Percentiles rank a stretch among this genome's conserved stretches.
phyloP scores from a whole-genome alignment of 2,797 vertebrate species.

The Nyctalus aviator region DNA sequence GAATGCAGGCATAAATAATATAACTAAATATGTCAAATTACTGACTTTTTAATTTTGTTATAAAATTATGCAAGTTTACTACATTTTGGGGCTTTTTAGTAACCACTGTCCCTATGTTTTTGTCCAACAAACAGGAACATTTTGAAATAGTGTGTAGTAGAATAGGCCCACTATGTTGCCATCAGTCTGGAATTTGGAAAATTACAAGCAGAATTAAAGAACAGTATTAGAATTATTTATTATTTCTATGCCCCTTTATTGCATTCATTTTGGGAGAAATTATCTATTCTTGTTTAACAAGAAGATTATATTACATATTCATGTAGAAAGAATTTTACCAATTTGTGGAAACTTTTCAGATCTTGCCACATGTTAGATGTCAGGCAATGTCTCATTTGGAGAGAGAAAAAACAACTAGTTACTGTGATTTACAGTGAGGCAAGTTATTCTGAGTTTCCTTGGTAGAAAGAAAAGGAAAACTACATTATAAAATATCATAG shows the following conservation, averaged over 20 bases:
- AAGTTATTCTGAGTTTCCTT: slow-evolving; percentile 59
- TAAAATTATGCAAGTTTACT: slow-evolving; percentile 10
- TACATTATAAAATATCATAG: slow-evolving; percentile 68
- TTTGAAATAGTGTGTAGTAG: slow-evolving; percentile 70
- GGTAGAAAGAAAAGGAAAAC: slow-evolving; percentile 51
- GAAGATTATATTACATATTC: slow-evolving; percentile 76
- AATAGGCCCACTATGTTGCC: slow-evolving; percentile 79
- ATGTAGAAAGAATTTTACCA: slow-evolving; percentile 79
- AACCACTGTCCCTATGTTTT: neutral
- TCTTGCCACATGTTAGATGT: slow-evolving; percentile 74
- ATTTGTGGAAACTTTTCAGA: slow-evolving; percentile 77
- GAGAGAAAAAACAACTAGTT: slow-evolving; percentile 62
- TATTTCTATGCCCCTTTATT: slow-evolving; percentile 79
- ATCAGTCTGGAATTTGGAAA: slow-evolving; percentile 82
- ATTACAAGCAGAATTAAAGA: slow-evolving; percentile 82
- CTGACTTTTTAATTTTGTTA: slow-evolving; percentile 48
- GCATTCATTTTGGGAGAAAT: slow-evolving; percentile 65
- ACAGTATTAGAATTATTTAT: slow-evolving; percentile 83
- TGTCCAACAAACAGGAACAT: slow-evolving; percentile 18
- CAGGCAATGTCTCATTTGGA: slow-evolving; percentile 65
- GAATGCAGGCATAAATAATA: slow-evolving; percentile 4
- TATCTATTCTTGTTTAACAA: slow-evolving; percentile 77
- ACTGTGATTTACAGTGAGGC: slow-evolving; percentile 67
- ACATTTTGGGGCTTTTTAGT: slow-evolving; percentile 3
- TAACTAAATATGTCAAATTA: slow-evolving; percentile 31